Percentiles rank a stretch among this genome's conserved stretches.
phyloP scores from a whole-genome alignment of 2,888 invertebrate genomes.

The Clusia tigrina region DNA sequence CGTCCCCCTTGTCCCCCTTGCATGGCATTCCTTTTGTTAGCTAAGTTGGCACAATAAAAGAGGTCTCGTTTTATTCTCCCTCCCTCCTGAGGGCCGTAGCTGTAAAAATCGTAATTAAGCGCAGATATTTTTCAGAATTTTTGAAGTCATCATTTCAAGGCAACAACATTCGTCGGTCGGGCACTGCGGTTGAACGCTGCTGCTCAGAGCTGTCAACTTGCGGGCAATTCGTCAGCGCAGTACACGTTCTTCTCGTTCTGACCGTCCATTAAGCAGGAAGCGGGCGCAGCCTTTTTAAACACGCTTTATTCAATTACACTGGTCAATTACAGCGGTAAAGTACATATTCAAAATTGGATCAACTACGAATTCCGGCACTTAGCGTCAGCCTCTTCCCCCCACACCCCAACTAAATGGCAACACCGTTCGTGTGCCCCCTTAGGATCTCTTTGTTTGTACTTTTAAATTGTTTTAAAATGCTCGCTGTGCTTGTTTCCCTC shows the following conservation, averaged over 20 bases:
- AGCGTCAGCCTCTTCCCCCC: background rate
- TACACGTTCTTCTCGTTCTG: background rate
- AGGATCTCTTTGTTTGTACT: constrained; percentile 33
- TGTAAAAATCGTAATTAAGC: constrained; percentile 16
- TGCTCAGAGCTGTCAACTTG: background rate
- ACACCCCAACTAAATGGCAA: too few relatives aligned
- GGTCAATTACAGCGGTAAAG: too few relatives aligned
- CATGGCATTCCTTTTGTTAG: background rate
- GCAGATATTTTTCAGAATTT: background rate
- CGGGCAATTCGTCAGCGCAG: background rate
- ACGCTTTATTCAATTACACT: too few relatives aligned
- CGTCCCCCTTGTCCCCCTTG: background rate
- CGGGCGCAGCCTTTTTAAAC: too few relatives aligned
- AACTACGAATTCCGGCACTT: too few relatives aligned
- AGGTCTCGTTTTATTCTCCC: background rate
- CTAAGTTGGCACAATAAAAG: background rate
- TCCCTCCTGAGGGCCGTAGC: background rate
- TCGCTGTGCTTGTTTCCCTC: constrained; percentile 30
- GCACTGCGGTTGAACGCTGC: background rate
- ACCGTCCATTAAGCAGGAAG: background rate
- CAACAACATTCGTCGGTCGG: background rate
- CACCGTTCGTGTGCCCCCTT: background rate
- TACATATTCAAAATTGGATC: too few relatives aligned
- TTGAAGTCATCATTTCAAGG: constrained; percentile 3
- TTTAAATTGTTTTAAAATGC: constrained; percentile 35